Conservation (phyloP, 2,113 vertebrate species). For the Peromyscus leucopus region DNA sequence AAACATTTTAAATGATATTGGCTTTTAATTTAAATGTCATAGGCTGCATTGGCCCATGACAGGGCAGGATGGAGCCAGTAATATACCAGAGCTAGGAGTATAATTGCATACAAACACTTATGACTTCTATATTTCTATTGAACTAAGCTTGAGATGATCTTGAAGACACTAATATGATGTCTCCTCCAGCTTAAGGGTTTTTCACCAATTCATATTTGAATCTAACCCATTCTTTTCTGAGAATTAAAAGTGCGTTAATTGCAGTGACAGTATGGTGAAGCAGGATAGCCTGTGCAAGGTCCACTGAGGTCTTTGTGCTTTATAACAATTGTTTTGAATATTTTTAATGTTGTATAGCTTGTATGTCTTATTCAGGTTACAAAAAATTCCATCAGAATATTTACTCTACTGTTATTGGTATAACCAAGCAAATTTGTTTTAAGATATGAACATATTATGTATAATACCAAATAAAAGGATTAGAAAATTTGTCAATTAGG, state of each 20-base stretch:
- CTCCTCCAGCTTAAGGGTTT: neutral
- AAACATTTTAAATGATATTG: too few relatives aligned
- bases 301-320: neutral
- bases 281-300: neutral
- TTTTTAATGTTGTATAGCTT: neutral
- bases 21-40: too few relatives aligned
- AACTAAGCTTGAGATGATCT: rapidly evolving
- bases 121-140: neutral
- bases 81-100: neutral
- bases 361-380: neutral
- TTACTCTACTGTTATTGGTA: neutral
- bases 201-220: neutral
- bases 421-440: neutral
- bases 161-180: neutral
- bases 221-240: neutral
- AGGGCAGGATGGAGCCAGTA: neutral
- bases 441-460: neutral
- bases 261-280: neutral
- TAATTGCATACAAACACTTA: neutral
- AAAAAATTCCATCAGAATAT: neutral
- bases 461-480: neutral
- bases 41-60: too few relatives aligned
- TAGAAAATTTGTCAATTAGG: neutral
- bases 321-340: neutral
- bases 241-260: neutral